Conservation (phyloP, 2,113 vertebrate species). For the Puma concolor region DNA sequence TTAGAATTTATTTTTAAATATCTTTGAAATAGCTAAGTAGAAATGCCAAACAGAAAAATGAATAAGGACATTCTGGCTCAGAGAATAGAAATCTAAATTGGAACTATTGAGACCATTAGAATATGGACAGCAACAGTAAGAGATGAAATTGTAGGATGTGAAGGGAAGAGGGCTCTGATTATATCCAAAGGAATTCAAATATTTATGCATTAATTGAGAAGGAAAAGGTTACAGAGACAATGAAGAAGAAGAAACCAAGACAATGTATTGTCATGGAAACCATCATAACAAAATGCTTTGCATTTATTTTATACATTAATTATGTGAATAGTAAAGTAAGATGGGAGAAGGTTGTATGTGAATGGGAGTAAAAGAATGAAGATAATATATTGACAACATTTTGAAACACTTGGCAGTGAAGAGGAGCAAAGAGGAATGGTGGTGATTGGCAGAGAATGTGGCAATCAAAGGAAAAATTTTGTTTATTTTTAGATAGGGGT, state of each 20-base stretch:
- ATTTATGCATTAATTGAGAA: not conserved
- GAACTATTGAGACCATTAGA: not conserved
- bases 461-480: not conserved
- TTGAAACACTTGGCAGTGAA: not conserved
- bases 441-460: not conserved
- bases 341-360: not conserved
- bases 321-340: not conserved
- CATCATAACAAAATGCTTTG: not conserved
- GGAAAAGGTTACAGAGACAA: not conserved
- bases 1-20: slow-evolving; percentile 49
- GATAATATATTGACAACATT: not conserved
- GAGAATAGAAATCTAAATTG: not conserved
- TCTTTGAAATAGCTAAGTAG: not conserved
- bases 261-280: not conserved
- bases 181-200: not conserved
- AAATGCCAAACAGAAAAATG: not conserved
- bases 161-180: not conserved
- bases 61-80: not conserved
- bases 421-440: not conserved
- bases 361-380: not conserved
- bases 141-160: not conserved
- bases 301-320: not conserved
- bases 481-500: not conserved
- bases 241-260: not conserved
- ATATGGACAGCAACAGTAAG: not conserved